A percentile compares a stretch with the other conserved stretches of the same genome.
Conservation (phyloP, 2,888 invertebrate species). For the Chymomyza amoena region DNA sequence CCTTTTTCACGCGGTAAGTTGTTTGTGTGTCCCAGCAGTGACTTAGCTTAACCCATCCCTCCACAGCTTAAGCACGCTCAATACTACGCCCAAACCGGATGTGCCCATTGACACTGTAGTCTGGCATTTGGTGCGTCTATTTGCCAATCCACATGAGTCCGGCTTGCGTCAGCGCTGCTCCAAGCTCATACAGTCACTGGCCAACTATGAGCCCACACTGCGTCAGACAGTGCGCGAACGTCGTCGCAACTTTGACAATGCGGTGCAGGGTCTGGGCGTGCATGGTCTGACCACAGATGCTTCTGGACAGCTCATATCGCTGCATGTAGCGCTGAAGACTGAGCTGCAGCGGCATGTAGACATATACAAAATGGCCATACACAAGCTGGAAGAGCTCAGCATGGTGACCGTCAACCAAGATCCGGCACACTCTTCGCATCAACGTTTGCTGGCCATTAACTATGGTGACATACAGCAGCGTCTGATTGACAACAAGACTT, state of each 20-base stretch:
- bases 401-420: slow-evolving; percentile 83
- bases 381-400: slow-evolving; percentile 88
- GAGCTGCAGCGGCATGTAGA: slow-evolving; percentile 91
- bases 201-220: slow-evolving; percentile 84
- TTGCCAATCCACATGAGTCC: slow-evolving; percentile 81
- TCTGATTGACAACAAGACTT: slow-evolving; percentile 93
- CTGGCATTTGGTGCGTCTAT: slow-evolving; percentile 91
- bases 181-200: slow-evolving; percentile 82
- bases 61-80: slow-evolving; percentile 77
- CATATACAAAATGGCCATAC: slow-evolving; percentile 91
- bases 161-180: slow-evolving; percentile 83
- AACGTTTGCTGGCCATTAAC: slow-evolving; percentile 89
- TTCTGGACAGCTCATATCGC: slow-evolving; percentile 84
- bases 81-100: slow-evolving; percentile 82
- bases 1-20: slow-evolving; percentile 85
- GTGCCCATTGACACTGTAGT: slow-evolving; percentile 88
- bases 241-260: slow-evolving; percentile 88
- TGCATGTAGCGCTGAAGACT: slow-evolving; percentile 89
- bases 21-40: background rate
- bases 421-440: slow-evolving; percentile 92
- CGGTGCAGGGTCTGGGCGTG: slow-evolving; percentile 91
- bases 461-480: slow-evolving; percentile 93
- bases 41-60: background rate
- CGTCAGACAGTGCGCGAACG: slow-evolving; percentile 84
- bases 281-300: slow-evolving; percentile 89